Base-by-base conservation (phyloP, 1,140 invertebrate genomes). In the Uloborus diversus region DNA sequence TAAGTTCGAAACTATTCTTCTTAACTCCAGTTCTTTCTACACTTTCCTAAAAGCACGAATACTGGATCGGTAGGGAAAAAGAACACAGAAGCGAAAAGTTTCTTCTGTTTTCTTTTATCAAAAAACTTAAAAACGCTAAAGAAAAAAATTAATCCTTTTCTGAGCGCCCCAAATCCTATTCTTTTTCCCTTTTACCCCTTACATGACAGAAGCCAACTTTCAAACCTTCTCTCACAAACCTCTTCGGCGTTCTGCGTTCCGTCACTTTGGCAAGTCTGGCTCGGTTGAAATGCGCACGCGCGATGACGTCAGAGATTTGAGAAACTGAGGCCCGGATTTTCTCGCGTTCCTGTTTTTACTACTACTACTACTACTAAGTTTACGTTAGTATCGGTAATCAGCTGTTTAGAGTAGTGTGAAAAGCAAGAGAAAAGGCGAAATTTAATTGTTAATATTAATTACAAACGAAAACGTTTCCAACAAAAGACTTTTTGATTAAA, bases 351-450 rank as follows among this genome's bases (percentile, higher is more conserved):
- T n/a, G n/a, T n/a, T 56, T 61, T 73, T 57, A 51, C 56, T 32
- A 47, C 61, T 73, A 73, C 69, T 73, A 73, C 69, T 73, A 73
- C 69, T 73, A 73, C 69, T 33, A 73, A 73, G 56, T 73, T 73
- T 73, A 73, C 69, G 69, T 61, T 73, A 73, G 30, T 27, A 69
- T 30, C 56, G 20, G 28, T 56, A 53, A 53, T 61, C 69, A 73
- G 69, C 69, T 73, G 69, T 73, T 73, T 25, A 61, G 56, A 20
- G 25, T 20, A 23, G 25, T 53, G n/a, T 14, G 7, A 7, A 53
- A 53, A n/a, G n/a, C n/a, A 11, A 2, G 13, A 47, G 42, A 47
- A 47, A 14, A 47, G 42, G n/a, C 42, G 1, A 47, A 47, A 47
- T n/a, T 1, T 9, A 5, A 42, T 5, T 42, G 37, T 42, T 47